Percentiles rank a stretch among this genome's conserved stretches.
phyloP scores from a whole-genome alignment of 1,140 invertebrate species.

The Myzus persicae region DNA sequence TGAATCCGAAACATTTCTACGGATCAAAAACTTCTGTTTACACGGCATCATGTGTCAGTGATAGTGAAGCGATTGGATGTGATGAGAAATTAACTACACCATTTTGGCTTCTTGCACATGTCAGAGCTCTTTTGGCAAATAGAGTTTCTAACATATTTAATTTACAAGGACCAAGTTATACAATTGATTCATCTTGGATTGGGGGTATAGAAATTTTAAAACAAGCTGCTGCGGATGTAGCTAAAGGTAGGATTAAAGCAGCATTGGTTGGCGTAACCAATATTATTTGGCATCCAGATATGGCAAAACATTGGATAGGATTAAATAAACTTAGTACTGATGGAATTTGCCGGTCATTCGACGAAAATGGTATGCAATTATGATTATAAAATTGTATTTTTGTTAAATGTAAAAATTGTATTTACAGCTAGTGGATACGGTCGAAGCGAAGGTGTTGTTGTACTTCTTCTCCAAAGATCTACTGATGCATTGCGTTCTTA shows the following conservation, averaged over 20 bases:
- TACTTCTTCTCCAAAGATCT: conserved; percentile 70
- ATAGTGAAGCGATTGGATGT: conserved; percentile 61
- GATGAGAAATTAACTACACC: conserved; percentile 64
- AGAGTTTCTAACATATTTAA: conserved; percentile 64
- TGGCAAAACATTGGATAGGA: conserved; percentile 70
- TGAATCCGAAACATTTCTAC: conserved; percentile 67
- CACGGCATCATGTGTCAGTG: conserved; percentile 65
- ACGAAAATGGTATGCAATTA: conserved; percentile 69
- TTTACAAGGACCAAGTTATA: conserved; percentile 70
- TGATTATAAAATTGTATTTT: neutral
- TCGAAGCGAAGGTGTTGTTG: conserved; percentile 71
- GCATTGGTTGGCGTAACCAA: conserved; percentile 74
- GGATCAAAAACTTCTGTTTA: conserved; percentile 70
- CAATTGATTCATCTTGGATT: conserved; percentile 77
- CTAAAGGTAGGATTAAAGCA: conserved; percentile 72
- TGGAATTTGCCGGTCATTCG: conserved; percentile 76
- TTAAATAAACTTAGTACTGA: conserved; percentile 73
- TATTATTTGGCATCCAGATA: conserved; percentile 72
- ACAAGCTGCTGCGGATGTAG: conserved; percentile 71
- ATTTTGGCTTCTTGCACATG: conserved; percentile 73
- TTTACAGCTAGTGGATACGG: conserved; percentile 70
- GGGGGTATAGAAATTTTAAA: conserved; percentile 74
- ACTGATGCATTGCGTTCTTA: conserved; percentile 70
- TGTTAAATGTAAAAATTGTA: neutral
- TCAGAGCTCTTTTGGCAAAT: conserved; percentile 74